These are phyloP conservation scores for Tetranychus urticae DNA, from an alignment of 1,140 invertebrate species.

Conservation along the genomic window DNA sequence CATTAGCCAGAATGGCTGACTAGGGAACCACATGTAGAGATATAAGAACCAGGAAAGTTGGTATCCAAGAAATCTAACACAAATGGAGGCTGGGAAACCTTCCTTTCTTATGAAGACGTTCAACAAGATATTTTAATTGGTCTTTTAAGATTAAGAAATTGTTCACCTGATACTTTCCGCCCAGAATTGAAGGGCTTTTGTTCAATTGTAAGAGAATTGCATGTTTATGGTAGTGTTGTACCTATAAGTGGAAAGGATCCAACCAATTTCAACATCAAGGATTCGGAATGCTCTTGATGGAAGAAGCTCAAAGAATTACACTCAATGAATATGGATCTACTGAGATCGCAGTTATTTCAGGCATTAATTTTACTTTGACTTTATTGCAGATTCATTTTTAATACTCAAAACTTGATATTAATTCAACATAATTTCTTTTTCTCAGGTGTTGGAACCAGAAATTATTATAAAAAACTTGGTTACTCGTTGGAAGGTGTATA, in stretches of 20 bases:
- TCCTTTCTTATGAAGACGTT: slow-evolving; percentile 92
- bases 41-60: slow-evolving; percentile 90
- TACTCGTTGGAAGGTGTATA: slow-evolving; percentile 94
- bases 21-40: slow-evolving; percentile 80
- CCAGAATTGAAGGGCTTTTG: slow-evolving; percentile 54
- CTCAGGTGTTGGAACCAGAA: slow-evolving; percentile 71
- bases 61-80: slow-evolving; percentile 96
- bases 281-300: slow-evolving; percentile 90
- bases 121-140: slow-evolving; percentile 92
- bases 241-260: slow-evolving; percentile 80
- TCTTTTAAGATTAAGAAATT: slow-evolving; percentile 72
- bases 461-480: slow-evolving; percentile 93
- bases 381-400: neutral
- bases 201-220: slow-evolving; percentile 85
- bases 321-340: slow-evolving; percentile 67
- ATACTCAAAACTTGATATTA: neutral
- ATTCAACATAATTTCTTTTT: neutral
- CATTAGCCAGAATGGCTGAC: slow-evolving; percentile 87
- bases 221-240: slow-evolving; percentile 94
- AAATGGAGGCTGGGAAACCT: slow-evolving; percentile 96
- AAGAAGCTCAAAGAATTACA: slow-evolving; percentile 92
- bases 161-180: slow-evolving; percentile 54
- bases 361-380: slow-evolving; percentile 20
- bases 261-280: slow-evolving; percentile 93
- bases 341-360: slow-evolving; percentile 91